Evolutionary conservation across 2,888 invertebrate species (phyloP), one percentile per base, ranked within the genome.

Genomic region (Masnerella sp.): DNA sequence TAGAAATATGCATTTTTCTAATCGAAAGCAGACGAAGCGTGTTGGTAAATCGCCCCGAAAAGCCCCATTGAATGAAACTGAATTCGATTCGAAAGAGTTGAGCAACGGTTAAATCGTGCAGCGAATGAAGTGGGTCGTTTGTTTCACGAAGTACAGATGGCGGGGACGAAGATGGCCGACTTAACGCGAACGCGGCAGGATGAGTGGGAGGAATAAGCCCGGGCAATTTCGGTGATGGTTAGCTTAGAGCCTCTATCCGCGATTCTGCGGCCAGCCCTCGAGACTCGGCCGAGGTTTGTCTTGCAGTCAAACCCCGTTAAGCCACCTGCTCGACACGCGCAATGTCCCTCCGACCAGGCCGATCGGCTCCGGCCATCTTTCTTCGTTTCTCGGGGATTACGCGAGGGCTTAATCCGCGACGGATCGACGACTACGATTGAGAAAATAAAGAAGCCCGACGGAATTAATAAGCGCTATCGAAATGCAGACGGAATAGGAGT

Each of bases 191-290:
- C 67, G 58, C 62, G 67, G 62, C 67, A 62, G 43, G 58, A 62
- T 68, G 67, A 70, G 72, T 62, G 58, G 65, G 51, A 61, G 70
- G 59, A 71, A 68, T 67, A 64, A 74, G 69, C 64, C 80, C 75
- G 77, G 80, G 83, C 84, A 85, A 85, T 85, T 85, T 84, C 81
- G 80, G 82, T 84, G 85, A 85, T 85, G 83, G 84, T 81, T 79
- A 80, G 82, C 83, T 85, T 82, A 83, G 65, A 51, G 67, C 78
- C 52, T 69, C 64, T 64, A 74, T 74, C 73, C 68, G 51, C 68
- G 49, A 68, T 72, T 74, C 61, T 71, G 71, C 75, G 78, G 75
- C 81, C 79, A 84, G 82, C 80, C 81, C 68, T 52, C 77, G 77
- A 77, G 74, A 74, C 73, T 74, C 56, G 43, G 59, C 58, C 56